A percentile compares a stretch with the other conserved stretches of the same genome.
Conservation (phyloP, 2,797 vertebrate species). For the Okamejei kenojei region DNA sequence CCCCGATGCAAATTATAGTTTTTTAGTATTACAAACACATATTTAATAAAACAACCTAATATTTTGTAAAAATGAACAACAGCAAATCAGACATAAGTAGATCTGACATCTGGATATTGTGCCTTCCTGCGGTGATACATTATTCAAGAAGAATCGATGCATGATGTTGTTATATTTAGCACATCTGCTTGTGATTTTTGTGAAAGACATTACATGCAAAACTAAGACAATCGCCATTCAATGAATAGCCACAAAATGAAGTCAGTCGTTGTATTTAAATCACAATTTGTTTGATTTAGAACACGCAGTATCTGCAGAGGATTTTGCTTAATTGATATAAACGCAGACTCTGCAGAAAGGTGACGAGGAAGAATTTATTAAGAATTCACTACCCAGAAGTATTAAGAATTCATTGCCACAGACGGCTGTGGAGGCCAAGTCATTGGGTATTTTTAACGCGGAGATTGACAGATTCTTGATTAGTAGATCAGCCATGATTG, state of each 20-base stretch:
- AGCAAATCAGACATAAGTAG: neutral
- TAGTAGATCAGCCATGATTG: too few relatives aligned
- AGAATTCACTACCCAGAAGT: too few relatives aligned
- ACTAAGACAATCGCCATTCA: constrained; percentile 11
- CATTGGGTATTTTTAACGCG: too few relatives aligned
- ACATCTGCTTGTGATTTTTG: neutral
- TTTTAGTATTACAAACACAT: neutral
- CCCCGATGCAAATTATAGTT: neutral
- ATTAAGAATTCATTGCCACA: too few relatives aligned
- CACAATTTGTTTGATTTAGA: neutral
- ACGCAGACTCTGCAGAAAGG: neutral
- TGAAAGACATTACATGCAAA: constrained; percentile 19
- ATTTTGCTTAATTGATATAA: constrained; percentile 18
- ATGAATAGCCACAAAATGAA: neutral
- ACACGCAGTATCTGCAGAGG: neutral
- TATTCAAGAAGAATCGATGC: neutral
- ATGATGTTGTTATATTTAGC: neutral
- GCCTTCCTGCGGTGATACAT: neutral
- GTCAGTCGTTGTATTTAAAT: neutral
- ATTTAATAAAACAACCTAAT: neutral
- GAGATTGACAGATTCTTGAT: too few relatives aligned
- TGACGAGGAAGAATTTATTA: too few relatives aligned
- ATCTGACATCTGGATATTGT: neutral
- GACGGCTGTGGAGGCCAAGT: too few relatives aligned
- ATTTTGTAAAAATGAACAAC: neutral